Conservation (phyloP, 2,888 invertebrate species). For the Hypomecis atomaria region DNA sequence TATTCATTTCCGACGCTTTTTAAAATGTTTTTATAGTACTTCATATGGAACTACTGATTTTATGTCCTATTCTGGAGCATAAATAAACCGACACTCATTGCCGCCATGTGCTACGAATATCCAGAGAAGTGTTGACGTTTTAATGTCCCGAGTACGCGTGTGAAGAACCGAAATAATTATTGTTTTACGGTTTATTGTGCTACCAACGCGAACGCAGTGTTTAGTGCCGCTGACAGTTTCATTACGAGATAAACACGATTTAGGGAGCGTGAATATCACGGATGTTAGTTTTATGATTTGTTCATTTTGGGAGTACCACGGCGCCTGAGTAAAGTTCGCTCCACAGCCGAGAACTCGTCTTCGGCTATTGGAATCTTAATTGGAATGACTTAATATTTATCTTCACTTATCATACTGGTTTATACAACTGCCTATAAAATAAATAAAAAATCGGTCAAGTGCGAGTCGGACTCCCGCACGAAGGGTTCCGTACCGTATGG, state of each 20-base stretch:
- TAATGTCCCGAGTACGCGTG: slow-evolving; percentile 68
- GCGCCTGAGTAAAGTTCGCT: slow-evolving; percentile 27
- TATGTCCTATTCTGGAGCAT: slow-evolving; percentile 42
- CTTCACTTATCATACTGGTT: not conserved
- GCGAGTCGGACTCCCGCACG: no score
- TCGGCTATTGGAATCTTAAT: not conserved
- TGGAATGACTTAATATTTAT: slow-evolving; percentile 7
- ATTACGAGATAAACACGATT: slow-evolving; percentile 59
- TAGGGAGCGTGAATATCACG: slow-evolving; percentile 40
- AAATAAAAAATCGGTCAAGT: no score
- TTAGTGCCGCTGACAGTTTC: slow-evolving; percentile 73
- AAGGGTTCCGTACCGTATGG: no score
- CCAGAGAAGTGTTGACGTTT: slow-evolving; percentile 69
- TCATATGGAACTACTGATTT: slow-evolving; percentile 37
- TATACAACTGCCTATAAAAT: not conserved
- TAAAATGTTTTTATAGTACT: not conserved
- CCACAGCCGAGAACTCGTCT: slow-evolving; percentile 16
- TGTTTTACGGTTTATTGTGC: slow-evolving; percentile 70
- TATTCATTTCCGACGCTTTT: no score
- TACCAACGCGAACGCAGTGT: slow-evolving; percentile 79
- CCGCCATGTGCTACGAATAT: slow-evolving; percentile 68
- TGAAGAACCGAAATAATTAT: slow-evolving; percentile 77
- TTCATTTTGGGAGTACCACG: slow-evolving; percentile 22
- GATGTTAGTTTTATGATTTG: slow-evolving; percentile 26
- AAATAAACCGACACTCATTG: slow-evolving; percentile 54